Evolutionary conservation across 2,797 vertebrate species (phyloP), one percentile per base, ranked within the genome.

Genomic region (Bucorvus abyssinicus): DNA sequence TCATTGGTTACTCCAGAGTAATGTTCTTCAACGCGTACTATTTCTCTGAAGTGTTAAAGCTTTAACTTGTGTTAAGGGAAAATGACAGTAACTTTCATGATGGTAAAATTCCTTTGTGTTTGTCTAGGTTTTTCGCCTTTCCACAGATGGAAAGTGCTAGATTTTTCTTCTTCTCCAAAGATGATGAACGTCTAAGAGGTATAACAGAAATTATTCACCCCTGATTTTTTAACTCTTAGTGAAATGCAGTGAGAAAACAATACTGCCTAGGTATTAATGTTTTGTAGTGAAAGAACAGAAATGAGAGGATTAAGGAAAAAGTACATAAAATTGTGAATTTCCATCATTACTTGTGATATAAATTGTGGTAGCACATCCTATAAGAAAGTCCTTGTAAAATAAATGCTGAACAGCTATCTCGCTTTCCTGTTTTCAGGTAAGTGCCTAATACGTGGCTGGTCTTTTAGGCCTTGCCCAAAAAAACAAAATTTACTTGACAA

Each of bases 171-270:
- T 99, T 99, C 97, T 97, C 82, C 69, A 91, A 95, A 64, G 98
- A 98, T 16, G 99, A 99, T 88, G 95, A 97, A 94, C 97, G 99
- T 77, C 95, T 99, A 95, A 98, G 95, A 97, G 99, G 99, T 99
- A 97, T 34, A 89, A 84, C 12, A n/a, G 10, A 63, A 79, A 4
- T 73, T 59, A 13, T 1, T 40, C 29, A 26, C 1, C 5, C 7
- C 21, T 19, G 38, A 5, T 26, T 12, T 59, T 65, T 52, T 27
- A 71, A 77, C 20, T n/a, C 11, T 32, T 70, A 21, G 7, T 81
- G 57, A 57, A 71, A 68, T 49, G 59, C 15, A 61, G 0, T 29
- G 38, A 59, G 45, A 32, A 55, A 30, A 74, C 29, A 61, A 8
- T 30, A 36, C 22, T 32, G 21, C 45, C 20, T 49, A 16, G 13